A percentile compares a stretch with the other conserved stretches of the same genome.
phyloP scores from a whole-genome alignment of 1,140 invertebrate genomes.

The Babylonia areolata region DNA sequence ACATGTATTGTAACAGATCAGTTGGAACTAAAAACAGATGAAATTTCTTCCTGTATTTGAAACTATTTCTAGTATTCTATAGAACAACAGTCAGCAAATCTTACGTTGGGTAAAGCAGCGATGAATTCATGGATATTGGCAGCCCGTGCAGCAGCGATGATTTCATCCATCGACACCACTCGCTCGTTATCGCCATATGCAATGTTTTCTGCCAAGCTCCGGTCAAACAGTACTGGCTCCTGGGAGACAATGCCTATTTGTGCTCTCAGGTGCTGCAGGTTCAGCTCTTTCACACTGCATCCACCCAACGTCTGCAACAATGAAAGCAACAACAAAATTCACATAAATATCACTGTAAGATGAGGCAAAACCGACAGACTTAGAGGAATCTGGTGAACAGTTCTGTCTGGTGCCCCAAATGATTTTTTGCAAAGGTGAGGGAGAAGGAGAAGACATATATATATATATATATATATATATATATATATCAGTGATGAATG shows the following conservation, averaged over 20 bases:
- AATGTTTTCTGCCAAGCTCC: slow-evolving; percentile 91
- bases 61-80: background rate
- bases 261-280: slow-evolving; percentile 78
- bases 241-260: slow-evolving; percentile 86
- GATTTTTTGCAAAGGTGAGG: too few relatives aligned
- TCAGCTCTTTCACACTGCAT: slow-evolving; percentile 61
- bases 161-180: slow-evolving; percentile 83
- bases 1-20: too few relatives aligned
- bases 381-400: too few relatives aligned
- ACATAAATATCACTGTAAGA: too few relatives aligned
- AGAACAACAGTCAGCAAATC: slow-evolving; percentile 1
- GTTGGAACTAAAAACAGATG: too few relatives aligned
- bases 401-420: too few relatives aligned
- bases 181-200: slow-evolving; percentile 88
- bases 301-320: slow-evolving; percentile 86
- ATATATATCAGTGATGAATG: too few relatives aligned
- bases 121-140: slow-evolving; percentile 94
- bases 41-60: too few relatives aligned
- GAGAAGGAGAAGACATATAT: too few relatives aligned
- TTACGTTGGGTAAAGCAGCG: slow-evolving; percentile 82
- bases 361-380: too few relatives aligned
- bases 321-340: background rate
- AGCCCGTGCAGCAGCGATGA: slow-evolving; percentile 88
- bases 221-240: slow-evolving; percentile 91
- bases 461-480: too few relatives aligned